Evolutionary conservation across 2,797 vertebrate species (phyloP).

Genomic region (Megaceryle alcyon): DNA sequence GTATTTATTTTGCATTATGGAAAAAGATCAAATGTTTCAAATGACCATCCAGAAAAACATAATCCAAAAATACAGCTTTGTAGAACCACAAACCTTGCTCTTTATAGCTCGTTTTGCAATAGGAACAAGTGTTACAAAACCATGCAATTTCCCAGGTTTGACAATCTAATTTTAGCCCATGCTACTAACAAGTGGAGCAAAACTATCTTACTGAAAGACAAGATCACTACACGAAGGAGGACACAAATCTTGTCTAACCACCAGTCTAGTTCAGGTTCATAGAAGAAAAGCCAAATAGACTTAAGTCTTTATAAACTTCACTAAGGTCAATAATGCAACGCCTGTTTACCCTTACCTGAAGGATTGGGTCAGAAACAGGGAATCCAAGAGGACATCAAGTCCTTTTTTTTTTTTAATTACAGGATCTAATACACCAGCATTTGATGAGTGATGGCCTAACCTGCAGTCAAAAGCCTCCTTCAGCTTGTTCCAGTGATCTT

Average conservation of each 20-base stretch:
- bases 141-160: not conserved
- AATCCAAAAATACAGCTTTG: not conserved
- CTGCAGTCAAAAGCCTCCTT: not conserved
- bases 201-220: not conserved
- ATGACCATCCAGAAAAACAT: not conserved
- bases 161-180: not conserved
- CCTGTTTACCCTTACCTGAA: not conserved
- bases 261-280: not conserved
- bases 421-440: not conserved
- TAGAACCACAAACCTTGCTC: not conserved
- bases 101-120: not conserved
- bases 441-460: not conserved
- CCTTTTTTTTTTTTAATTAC: not conserved
- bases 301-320: not conserved
- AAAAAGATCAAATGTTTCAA: slow-evolving; percentile 23
- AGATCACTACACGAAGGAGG: not conserved
- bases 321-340: not conserved
- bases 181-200: not conserved
- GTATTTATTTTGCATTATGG: not conserved
- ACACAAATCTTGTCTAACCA: not conserved
- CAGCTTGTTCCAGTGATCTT: not conserved
- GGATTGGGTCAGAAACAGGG: not conserved
- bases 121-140: not conserved
- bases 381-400: not conserved
- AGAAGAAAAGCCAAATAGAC: not conserved